A percentile compares a stretch with the other conserved stretches of the same genome.
Evolutionary conservation across 1,140 invertebrate genomes (phyloP).

Genomic region (Drosophila ambigua): DNA sequence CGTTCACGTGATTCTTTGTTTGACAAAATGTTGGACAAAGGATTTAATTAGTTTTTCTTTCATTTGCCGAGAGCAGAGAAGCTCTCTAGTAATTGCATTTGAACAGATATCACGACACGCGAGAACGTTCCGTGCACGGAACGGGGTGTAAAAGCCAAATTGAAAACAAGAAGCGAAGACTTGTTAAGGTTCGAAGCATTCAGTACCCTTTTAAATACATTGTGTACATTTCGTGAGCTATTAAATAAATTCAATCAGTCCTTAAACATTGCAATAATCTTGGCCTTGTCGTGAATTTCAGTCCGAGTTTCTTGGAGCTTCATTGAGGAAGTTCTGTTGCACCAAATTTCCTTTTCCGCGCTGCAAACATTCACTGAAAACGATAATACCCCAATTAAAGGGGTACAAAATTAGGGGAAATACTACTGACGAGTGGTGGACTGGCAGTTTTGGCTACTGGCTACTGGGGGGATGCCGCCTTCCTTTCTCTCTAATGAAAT

Average conservation of each 20-base stretch:
- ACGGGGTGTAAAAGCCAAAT: slow-evolving; percentile 56
- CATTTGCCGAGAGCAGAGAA: slow-evolving; percentile 55
- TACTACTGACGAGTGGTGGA: slow-evolving; percentile 22
- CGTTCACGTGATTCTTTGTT: slow-evolving; percentile 32
- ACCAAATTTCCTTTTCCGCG: no score
- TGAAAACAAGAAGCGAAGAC: slow-evolving; percentile 16
- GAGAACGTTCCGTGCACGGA: slow-evolving; percentile 47
- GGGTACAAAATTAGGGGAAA: slow-evolving; percentile 25
- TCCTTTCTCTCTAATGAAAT: slow-evolving; percentile 69
- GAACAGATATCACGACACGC: slow-evolving; percentile 60
- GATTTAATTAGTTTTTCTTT: slow-evolving; percentile 83
- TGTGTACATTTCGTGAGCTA: no score
- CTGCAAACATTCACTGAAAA: no score
- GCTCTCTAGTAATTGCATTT: slow-evolving; percentile 70
- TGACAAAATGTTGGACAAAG: slow-evolving; percentile 69
- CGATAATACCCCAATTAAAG: no score
- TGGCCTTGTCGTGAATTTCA: no score
- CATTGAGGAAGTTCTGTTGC: slow-evolving; percentile 3
- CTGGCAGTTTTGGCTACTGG: slow-evolving; percentile 6
- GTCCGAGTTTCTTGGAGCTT: no score
- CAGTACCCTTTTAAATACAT: no score
- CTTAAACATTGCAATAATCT: no score
- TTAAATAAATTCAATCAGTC: no score
- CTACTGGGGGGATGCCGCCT: slow-evolving; percentile 20
- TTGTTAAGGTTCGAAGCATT: no score